phyloP scores from a whole-genome alignment of 2,113 vertebrate genomes.

The Gopherus evgoodei region DNA sequence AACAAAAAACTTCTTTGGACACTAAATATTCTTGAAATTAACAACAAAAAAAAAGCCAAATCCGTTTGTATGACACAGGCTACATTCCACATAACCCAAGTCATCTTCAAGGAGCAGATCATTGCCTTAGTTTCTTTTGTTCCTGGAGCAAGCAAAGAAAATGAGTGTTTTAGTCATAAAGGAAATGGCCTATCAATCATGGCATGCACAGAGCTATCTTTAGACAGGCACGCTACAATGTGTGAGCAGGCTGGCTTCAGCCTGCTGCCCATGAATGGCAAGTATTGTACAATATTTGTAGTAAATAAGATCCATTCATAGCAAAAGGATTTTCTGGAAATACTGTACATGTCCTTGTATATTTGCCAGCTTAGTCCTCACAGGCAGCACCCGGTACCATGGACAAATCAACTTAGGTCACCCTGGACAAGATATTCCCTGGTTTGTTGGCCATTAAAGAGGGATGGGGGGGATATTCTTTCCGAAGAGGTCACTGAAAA shows the following conservation, averaged over 20 bases:
- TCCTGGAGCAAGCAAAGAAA: too few relatives aligned
- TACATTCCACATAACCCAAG: background rate
- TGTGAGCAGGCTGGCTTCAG: constrained; percentile 6
- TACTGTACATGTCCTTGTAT: background rate
- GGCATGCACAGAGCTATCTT: constrained; percentile 3
- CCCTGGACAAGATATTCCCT: background rate
- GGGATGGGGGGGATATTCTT: background rate
- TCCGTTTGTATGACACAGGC: background rate
- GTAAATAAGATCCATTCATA: background rate
- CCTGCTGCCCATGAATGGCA: background rate
- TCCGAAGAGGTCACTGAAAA: background rate
- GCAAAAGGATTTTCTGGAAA: background rate
- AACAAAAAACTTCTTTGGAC: background rate
- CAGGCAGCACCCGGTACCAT: background rate
- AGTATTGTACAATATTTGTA: background rate
- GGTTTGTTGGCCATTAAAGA: background rate
- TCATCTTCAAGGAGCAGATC: background rate
- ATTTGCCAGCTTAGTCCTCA: background rate
- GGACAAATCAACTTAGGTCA: background rate
- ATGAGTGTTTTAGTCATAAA: background rate
- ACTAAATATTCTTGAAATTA: background rate
- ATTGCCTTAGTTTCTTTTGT: background rate
- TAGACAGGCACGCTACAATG: background rate
- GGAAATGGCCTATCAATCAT: constrained; percentile 24
- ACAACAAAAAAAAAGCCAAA: background rate